Evolutionary conservation across 1,140 invertebrate genomes (phyloP).

Genomic region (Drosophila athabasca): DNA sequence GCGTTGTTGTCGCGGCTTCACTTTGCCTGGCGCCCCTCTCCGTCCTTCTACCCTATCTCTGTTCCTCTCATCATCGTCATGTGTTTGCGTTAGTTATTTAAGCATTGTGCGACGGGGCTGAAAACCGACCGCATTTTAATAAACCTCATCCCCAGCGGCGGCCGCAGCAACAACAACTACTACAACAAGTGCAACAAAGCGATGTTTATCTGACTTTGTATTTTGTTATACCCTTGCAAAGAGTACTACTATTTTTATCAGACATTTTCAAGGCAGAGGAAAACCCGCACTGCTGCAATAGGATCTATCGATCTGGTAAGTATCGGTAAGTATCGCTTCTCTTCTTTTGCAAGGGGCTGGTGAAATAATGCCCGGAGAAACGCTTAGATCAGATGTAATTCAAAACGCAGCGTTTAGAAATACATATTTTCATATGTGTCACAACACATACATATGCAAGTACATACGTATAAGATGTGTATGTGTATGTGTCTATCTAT

Average conservation of each 20-base stretch:
- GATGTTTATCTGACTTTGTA: conserved; percentile 29
- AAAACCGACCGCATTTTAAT: conserved; percentile 75
- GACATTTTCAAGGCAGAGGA: too few relatives aligned
- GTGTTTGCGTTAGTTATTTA: conserved; percentile 77
- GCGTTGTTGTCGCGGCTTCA: conserved; percentile 10
- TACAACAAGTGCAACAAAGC: conserved; percentile 54
- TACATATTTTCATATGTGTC: too few relatives aligned
- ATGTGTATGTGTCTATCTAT: neutral
- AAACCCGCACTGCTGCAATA: too few relatives aligned
- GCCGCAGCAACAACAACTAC: conserved; percentile 1
- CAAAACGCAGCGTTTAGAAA: conserved; percentile 1
- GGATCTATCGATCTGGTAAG: too few relatives aligned
- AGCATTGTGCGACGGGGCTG: conserved; percentile 63
- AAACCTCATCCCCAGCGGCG: conserved; percentile 30
- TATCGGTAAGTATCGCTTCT: too few relatives aligned
- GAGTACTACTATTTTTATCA: too few relatives aligned
- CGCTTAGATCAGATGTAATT: conserved; percentile 35
- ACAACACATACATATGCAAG: too few relatives aligned
- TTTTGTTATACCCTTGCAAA: conserved; percentile 4
- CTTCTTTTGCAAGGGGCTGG: too few relatives aligned
- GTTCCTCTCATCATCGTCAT: conserved; percentile 29
- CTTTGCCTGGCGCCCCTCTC: conserved; percentile 2
- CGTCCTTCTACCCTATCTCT: neutral
- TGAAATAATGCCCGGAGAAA: conserved; percentile 22
- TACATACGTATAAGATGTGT: neutral